phyloP scores from a whole-genome alignment of 2,113 vertebrate species.

The Petrocephalus microphthalmus region DNA sequence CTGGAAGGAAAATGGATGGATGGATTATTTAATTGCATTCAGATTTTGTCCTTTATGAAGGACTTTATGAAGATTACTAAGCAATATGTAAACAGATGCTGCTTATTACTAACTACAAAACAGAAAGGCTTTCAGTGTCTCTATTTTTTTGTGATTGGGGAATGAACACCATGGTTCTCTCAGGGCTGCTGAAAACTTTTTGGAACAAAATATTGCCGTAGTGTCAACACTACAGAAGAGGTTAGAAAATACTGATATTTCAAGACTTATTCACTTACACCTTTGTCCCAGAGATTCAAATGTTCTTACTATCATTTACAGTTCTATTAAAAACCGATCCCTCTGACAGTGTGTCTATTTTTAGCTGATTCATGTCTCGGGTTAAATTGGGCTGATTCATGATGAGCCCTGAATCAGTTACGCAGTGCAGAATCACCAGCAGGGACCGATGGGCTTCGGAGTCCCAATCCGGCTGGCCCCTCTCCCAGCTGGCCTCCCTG shows the following conservation, averaged over 20 bases:
- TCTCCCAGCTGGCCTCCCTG: slow-evolving; percentile 6
- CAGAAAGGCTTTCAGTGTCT: neutral
- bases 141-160: neutral
- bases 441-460: slow-evolving; percentile 33
- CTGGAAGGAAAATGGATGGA: neutral
- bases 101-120: neutral
- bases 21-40: neutral
- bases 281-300: neutral
- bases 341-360: slow-evolving; percentile 16
- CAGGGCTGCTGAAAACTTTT: neutral
- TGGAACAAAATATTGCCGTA: neutral
- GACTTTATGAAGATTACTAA: neutral
- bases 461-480: slow-evolving; percentile 32
- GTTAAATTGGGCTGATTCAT: slow-evolving; percentile 41
- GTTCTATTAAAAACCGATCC: neutral
- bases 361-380: slow-evolving; percentile 42
- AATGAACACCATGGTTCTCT: neutral
- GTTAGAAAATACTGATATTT: neutral
- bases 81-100: neutral
- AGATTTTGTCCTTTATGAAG: neutral
- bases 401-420: slow-evolving; percentile 32
- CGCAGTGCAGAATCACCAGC: slow-evolving; percentile 55
- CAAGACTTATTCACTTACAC: neutral
- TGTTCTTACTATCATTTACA: neutral
- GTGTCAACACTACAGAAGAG: neutral